Base-by-base conservation (phyloP, 2,113 vertebrate species). In the Perca flavescens region DNA sequence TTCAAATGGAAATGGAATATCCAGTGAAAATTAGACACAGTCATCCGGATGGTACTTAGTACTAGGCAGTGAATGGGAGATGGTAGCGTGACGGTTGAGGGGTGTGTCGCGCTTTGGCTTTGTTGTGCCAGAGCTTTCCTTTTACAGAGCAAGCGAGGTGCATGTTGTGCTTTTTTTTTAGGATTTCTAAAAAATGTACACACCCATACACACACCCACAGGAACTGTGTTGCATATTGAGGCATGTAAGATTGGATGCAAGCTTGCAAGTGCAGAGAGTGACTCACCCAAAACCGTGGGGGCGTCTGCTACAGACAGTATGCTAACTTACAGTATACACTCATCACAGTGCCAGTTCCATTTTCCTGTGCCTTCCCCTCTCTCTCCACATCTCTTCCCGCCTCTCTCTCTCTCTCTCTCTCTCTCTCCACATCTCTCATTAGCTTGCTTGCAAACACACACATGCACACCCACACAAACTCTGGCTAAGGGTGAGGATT, bases 1-100 rank as follows among this genome's bases (percentile, higher is more conserved):
- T 92, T 91, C 89, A 92, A 83, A 91, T 89, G 90, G 90, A 94
- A 92, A 93, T 90, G 80, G 72, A 83, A 88, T 83, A 86, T 89
- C 86, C 86, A 86, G 87, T 67, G 53, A 66, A 76, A 90, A 88
- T 91, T 87, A 84, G 90, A 91, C 89, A 86, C 83, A 83, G 88
- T 80, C 75, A 79, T 86, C 77, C 86, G 86, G 83, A 90, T 76
- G 61, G 84, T 88, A 58, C 80, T 79, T 69, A 81, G 77, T 60
- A 15, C 11, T 13, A 62, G 74, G 66, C 31, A 31, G 60, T 80
- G 81, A 82, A 83, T 86, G 86, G 76, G 78, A 68, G 83, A 63
- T 22, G 72, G 54, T 53, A 79, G 84, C 7, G 22, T 46, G 52
- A 22, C 82, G 31, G 82, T 72, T 72, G 71, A 83, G 53, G 74